Percentiles rank a stretch among this genome's conserved stretches.
phyloP scores from a whole-genome alignment of 2,113 vertebrate genomes.

The Asarcornis scutulata region DNA sequence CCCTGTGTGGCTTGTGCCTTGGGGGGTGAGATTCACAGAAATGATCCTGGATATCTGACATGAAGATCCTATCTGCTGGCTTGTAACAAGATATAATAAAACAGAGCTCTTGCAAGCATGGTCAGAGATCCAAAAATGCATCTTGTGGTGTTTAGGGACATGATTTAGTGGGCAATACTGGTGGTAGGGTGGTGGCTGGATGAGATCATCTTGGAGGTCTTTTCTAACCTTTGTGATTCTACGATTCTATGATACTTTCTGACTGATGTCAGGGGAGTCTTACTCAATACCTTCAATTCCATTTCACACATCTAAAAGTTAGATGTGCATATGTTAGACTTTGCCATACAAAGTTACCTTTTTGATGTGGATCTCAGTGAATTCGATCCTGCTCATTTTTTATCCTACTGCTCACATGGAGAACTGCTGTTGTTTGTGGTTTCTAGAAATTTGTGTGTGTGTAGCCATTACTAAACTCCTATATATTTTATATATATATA shows the following conservation, averaged over 20 bases:
- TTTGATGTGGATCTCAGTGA: background rate
- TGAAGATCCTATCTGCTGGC: background rate
- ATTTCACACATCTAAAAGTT: background rate
- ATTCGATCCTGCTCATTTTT: background rate
- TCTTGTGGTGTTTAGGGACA: background rate
- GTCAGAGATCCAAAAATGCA: background rate
- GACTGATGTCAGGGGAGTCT: background rate
- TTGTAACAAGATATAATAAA: background rate
- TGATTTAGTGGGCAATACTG: too few relatives aligned
- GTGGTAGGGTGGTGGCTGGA: too few relatives aligned
- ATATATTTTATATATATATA: background rate
- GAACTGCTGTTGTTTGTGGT: background rate
- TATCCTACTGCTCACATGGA: background rate
- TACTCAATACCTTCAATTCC: background rate
- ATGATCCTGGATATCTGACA: background rate
- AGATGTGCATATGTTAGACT: background rate
- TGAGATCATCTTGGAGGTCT: too few relatives aligned
- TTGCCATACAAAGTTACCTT: background rate
- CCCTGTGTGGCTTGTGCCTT: background rate
- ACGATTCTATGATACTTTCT: background rate
- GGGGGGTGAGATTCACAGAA: background rate
- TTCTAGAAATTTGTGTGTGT: background rate
- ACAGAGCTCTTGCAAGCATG: background rate
- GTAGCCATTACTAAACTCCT: background rate
- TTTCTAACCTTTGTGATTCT: too few relatives aligned